Conservation (phyloP, 2,113 vertebrate genomes). For the Rattus rattus region DNA sequence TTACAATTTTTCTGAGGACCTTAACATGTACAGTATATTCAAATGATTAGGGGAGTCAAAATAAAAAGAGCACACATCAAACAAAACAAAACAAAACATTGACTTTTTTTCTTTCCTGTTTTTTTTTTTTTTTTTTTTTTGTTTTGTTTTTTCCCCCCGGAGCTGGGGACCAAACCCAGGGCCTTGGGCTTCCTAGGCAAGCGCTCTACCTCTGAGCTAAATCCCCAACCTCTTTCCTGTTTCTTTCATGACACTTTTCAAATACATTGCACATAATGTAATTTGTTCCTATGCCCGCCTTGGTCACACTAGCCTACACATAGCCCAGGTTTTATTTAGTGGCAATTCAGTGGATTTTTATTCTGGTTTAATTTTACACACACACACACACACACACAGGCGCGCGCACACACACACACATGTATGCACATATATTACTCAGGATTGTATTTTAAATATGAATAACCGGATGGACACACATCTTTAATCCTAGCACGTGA, state of each 20-base stretch:
- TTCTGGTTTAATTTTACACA: neutral
- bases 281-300: neutral
- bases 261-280: neutral
- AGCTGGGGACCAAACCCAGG: too few species aligned
- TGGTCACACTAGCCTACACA: neutral
- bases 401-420: too few species aligned
- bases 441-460: neutral
- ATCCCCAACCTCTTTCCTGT: neutral
- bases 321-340: neutral
- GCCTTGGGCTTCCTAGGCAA: too few species aligned
- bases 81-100: too few species aligned
- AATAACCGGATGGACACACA: neutral
- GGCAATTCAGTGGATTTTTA: neutral
- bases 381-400: too few species aligned
- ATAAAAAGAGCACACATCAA: neutral
- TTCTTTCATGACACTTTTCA: neutral
- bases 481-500: neutral
- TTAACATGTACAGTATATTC: neutral
- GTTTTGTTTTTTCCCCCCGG: too few species aligned
- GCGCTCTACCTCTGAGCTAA: too few species aligned
- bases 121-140: too few species aligned
- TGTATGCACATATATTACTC: neutral
- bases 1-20: constrained; percentile 4
- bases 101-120: neutral
- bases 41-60: neutral